These are phyloP conservation scores for Orthosia gothica DNA, from an alignment of 2,888 invertebrate genomes.

Conservation along the genomic window DNA sequence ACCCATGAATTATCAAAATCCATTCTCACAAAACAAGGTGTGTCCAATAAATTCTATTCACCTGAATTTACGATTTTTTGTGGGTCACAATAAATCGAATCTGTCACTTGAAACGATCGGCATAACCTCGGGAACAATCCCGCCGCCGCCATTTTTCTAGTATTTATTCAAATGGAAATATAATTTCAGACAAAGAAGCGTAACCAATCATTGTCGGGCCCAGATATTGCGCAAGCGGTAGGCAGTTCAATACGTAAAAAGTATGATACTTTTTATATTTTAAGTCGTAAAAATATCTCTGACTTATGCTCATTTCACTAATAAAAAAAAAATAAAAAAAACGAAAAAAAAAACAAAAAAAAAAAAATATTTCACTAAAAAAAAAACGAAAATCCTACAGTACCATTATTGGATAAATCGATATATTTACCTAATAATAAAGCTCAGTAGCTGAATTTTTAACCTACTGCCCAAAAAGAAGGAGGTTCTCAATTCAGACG, in stretches of 20 bases:
- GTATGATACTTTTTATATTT: background rate
- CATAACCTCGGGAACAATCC: slow-evolving; percentile 9
- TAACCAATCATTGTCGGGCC: slow-evolving; percentile 32
- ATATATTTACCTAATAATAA: too few species aligned
- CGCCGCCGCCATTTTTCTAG: slow-evolving; percentile 9
- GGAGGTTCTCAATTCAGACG: too few species aligned
- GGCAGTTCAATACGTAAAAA: background rate
- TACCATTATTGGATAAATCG: too few species aligned
- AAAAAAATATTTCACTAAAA: too few species aligned
- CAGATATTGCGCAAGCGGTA: slow-evolving; percentile 20
- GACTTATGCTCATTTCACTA: background rate
- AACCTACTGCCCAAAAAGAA: too few species aligned
- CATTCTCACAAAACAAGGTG: slow-evolving; percentile 23
- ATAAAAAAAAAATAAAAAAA: too few species aligned
- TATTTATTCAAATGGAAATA: slow-evolving; percentile 48
- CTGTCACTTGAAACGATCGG: slow-evolving; percentile 39
- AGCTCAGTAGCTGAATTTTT: too few species aligned
- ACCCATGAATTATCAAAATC: background rate
- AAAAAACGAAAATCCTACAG: too few species aligned
- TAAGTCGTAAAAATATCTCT: background rate
- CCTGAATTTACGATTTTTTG: slow-evolving; percentile 37
- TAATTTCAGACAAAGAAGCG: slow-evolving; percentile 24
- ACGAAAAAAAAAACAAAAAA: too few species aligned
- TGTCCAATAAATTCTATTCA: slow-evolving; percentile 31
- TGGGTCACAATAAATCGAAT: slow-evolving; percentile 46